Conservation (phyloP, 1,140 invertebrate species). For the Trinorchestia longiramus region DNA sequence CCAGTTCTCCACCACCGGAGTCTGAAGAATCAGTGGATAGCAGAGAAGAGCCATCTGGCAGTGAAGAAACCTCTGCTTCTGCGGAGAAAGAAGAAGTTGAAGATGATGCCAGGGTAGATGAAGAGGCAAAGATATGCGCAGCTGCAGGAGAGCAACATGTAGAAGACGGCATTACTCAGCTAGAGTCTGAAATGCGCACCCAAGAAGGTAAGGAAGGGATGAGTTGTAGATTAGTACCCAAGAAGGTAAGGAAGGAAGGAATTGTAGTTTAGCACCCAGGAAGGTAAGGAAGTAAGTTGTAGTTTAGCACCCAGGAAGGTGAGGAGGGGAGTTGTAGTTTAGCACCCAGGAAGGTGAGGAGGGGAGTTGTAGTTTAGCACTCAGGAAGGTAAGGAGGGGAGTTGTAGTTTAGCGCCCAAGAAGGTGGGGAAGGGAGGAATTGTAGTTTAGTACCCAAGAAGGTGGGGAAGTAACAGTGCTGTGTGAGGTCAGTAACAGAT, state of each 20-base stretch:
- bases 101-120: neutral
- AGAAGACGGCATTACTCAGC: neutral
- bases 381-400: neutral
- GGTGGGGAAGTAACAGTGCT: too few relatives aligned
- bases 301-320: too few relatives aligned
- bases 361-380: neutral
- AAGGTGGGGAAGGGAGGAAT: neutral
- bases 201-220: neutral
- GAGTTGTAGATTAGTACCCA: neutral
- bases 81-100: neutral
- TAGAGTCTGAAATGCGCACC: neutral
- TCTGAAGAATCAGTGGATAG: neutral
- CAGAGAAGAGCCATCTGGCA: neutral
- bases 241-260: too few relatives aligned
- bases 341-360: neutral
- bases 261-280: too few relatives aligned
- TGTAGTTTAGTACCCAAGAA: neutral
- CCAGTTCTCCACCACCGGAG: neutral
- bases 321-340: too few relatives aligned
- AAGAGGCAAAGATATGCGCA: neutral
- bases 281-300: too few relatives aligned
- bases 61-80: neutral
- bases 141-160: neutral
- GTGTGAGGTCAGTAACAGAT: too few relatives aligned
- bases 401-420: neutral